Base-by-base conservation (phyloP, 2,113 vertebrate species). In the Nyctibius bracteatus region DNA sequence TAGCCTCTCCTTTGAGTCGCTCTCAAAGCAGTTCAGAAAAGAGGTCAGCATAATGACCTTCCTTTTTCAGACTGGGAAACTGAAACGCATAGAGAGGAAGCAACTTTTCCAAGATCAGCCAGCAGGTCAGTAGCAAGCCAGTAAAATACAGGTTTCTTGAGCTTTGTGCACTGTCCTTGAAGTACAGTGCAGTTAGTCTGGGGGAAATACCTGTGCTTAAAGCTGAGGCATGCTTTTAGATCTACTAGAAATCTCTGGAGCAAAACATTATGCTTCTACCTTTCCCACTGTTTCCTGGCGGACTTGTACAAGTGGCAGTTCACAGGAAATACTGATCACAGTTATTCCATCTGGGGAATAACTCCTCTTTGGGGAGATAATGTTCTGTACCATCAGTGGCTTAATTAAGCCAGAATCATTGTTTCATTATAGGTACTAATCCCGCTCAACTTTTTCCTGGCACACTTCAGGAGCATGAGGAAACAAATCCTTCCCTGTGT, bases 1-100 rank as follows among this genome's bases (percentile, higher is more conserved):
- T 24, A 84, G 28, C 77, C 37, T 88, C 86, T 84, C 30, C 52
- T 83, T 12, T 33, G 47, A 70, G 86, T 28, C 86, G 88, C 62
- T 91, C 91, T 93, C 68, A 88, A 11, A 81, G 86, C 82, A 92
- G 43, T 89, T 80, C 77, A 92, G 4, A 94, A 96, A 95, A 90
- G 77, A 96, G 96, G 88, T 92, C 95, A 89, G 25, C 30, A 47
- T 87, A 92, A 95, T 97, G 89, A 87, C 44, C 92, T 86, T 59
- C 52, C 10, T 84, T 81, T 71, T 70, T 63, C 72, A 86, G 80
- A 79, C 79, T 94, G 94, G 80, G 90, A 84, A 97, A 96, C 94
- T 84, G 92, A 91, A 88, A 70, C 22, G 2, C 16, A 12, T 2
- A 41, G 83, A 92, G 75, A 81, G 90, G 96, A 81, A 95, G 68